Evolutionary conservation across 2,113 vertebrate genomes (phyloP), one percentile per base, ranked within the genome.

Genomic region (Nerophis lumbriciformis): DNA sequence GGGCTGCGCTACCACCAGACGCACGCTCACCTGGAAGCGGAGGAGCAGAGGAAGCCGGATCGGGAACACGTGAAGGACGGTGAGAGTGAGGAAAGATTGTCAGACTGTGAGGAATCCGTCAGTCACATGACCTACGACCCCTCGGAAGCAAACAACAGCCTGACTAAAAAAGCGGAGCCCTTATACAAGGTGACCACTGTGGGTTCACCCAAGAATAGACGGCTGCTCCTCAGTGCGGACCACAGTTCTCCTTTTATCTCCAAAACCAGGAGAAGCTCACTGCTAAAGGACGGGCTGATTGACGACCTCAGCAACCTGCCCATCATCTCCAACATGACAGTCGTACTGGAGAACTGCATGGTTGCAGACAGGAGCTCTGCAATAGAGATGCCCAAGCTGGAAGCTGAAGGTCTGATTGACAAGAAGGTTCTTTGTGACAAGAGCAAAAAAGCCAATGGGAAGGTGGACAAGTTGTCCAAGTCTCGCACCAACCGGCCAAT

Each of bases 1-100:
- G 97, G 97, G 59, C 88, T 99, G 59, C 88, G 97, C 51, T 99
- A 99, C 85, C 97, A 99, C 83, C 97, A 99, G 87, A 96, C 94
- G 8, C 97, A 99, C 0, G 97, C 96, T 69, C 97, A 99, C 85
- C 89, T 98, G 75, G 96, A 98, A 66, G 91, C 86, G 0, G 95
- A 98, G 68, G 82, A 85, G 62, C 86, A 78, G 69, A 94, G 91
- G 77, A 97, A 98, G 65, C 90, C 95, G 59, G 94, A 98, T 56
- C 92, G 95, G 50, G 97, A 97, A 77, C 90, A 92, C 36, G 47
- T 73, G 52, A 88, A 88, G 62, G 86, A 88, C 2, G 79, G 61
- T 12, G 95, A 99, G 66, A 92, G 91, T 0, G 96, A 99, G 77
- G 96, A 95, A 57, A 93, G 96, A 75, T 91, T 95, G 72, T 97